Evolutionary conservation across 2,113 vertebrate genomes (phyloP).

Genomic region (Macrotus californicus): DNA sequence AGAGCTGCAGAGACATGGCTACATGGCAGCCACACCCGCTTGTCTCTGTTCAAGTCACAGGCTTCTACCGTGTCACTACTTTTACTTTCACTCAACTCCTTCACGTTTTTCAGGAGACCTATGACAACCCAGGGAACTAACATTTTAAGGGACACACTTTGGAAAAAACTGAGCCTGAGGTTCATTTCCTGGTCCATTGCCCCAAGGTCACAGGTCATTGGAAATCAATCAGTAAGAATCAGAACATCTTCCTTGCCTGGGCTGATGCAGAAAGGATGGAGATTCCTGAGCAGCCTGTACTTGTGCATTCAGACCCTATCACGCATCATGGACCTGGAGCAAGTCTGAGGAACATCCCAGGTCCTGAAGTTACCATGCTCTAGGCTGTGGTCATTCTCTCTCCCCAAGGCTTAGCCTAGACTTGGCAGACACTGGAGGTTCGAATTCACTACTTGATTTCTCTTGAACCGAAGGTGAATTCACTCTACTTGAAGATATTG

Average conservation of each 20-base stretch:
- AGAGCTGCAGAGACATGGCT: not conserved
- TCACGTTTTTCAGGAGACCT: not conserved
- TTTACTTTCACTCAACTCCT: not conserved
- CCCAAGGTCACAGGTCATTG: not conserved
- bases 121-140: not conserved
- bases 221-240: not conserved
- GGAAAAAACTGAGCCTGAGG: not conserved
- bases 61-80: not conserved
- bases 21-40: fast-evolving
- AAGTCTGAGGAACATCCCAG: not conserved
- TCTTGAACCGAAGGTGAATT: not conserved
- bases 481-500: not conserved
- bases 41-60: not conserved
- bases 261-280: not conserved
- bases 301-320: not conserved
- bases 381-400: not conserved
- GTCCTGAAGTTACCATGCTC: not conserved
- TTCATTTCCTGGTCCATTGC: not conserved
- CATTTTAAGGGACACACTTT: not conserved
- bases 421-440: not conserved
- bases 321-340: not conserved
- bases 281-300: not conserved
- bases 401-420: not conserved
- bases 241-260: not conserved
- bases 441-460: not conserved